Conservation (phyloP, 1,140 invertebrate species). For the Lamellibrachia luymesi region DNA sequence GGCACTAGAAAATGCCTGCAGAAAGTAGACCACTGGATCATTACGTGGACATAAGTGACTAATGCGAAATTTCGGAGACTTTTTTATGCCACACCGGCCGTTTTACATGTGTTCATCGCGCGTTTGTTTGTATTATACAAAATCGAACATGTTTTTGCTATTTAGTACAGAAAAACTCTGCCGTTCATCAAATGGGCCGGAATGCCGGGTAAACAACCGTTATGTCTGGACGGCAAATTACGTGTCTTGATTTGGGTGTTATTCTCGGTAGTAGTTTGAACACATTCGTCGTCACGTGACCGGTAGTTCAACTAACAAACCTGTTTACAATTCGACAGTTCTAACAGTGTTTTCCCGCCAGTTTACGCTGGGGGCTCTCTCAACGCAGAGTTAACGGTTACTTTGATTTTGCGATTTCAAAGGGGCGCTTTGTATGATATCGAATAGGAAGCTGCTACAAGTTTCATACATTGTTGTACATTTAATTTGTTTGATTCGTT, state of each 20-base stretch:
- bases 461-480: no score
- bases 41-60: no score
- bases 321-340: no score
- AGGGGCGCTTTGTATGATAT: no score
- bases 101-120: no score
- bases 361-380: not conserved
- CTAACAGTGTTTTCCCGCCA: not conserved
- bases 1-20: no score
- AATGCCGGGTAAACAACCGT: not conserved
- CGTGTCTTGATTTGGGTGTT: not conserved
- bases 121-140: not conserved
- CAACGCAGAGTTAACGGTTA: not conserved
- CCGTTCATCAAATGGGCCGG: not conserved
- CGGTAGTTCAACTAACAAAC: not conserved
- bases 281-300: not conserved
- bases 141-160: not conserved
- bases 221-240: not conserved
- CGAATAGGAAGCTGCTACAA: no score
- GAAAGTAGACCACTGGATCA: no score
- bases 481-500: no score
- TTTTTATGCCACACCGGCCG: no score
- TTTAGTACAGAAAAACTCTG: not conserved
- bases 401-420: not conserved
- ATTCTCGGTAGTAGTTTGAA: no score
- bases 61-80: no score